These are phyloP conservation scores for Siniperca obscura DNA, from an alignment of 2,797 vertebrate species.

Conservation along the genomic window DNA sequence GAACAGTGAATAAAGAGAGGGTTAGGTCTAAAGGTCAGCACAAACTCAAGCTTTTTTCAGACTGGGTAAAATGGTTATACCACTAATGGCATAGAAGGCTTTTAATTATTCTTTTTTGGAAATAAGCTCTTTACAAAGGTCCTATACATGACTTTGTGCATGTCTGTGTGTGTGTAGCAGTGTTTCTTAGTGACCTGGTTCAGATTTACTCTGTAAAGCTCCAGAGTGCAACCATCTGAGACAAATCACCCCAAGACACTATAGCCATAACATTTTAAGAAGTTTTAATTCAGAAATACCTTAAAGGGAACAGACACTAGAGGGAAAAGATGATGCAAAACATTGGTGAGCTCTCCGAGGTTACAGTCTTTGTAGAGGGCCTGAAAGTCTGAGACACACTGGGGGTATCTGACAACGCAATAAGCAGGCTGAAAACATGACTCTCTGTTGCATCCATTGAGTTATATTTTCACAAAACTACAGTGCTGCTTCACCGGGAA, in stretches of 20 bases:
- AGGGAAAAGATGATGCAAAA: conserved; percentile 52
- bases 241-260: conserved; percentile 53
- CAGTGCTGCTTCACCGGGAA: conserved; percentile 42
- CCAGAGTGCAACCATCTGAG: conserved; percentile 61
- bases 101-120: background rate
- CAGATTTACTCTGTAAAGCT: conserved; percentile 58
- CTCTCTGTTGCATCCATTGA: conserved; percentile 40
- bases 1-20: background rate
- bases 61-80: background rate
- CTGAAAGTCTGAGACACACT: conserved; percentile 41
- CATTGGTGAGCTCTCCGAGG: conserved; percentile 33
- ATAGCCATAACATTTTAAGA: conserved; percentile 58
- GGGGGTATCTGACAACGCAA: conserved; percentile 39
- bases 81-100: background rate
- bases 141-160: background rate
- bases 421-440: conserved; percentile 60
- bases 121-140: conserved; percentile 9
- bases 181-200: conserved; percentile 53
- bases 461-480: conserved; percentile 56
- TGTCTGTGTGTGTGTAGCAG: background rate
- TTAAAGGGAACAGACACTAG: conserved; percentile 42
- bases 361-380: conserved; percentile 41
- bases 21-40: background rate
- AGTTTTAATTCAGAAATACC: conserved; percentile 65
- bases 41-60: background rate